A percentile compares a stretch with the other conserved stretches of the same genome.
These are phyloP conservation scores for Drosophila ironensis DNA, from an alignment of 1,140 invertebrate genomes.

Conservation along the genomic window DNA sequence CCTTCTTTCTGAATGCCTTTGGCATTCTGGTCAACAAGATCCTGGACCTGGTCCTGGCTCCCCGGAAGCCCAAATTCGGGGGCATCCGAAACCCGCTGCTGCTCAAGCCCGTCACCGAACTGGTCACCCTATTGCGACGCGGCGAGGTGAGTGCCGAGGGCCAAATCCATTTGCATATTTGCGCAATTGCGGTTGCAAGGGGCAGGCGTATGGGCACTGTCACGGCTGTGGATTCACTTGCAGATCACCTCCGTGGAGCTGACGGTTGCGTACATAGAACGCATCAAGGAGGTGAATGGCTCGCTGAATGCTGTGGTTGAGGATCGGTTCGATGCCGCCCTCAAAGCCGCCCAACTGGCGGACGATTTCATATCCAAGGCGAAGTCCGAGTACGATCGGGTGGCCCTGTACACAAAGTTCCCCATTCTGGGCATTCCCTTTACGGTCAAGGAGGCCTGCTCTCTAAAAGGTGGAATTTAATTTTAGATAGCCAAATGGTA, in stretches of 20 bases:
- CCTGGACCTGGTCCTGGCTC: conserved; percentile 18
- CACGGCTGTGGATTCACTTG: not conserved
- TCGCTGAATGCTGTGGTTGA: conserved; percentile 89
- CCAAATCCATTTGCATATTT: conserved; percentile 9
- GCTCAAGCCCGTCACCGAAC: conserved; percentile 52
- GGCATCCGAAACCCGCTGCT: conserved; percentile 52
- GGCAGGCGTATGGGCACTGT: too few relatives aligned
- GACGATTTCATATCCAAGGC: conserved; percentile 82
- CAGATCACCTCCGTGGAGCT: conserved; percentile 86
- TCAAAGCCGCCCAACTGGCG: conserved; percentile 86
- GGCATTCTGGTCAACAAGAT: conserved; percentile 41
- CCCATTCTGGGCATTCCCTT: conserved; percentile 91
- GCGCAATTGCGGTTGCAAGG: conserved; percentile 7
- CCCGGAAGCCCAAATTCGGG: conserved; percentile 37
- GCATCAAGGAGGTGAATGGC: conserved; percentile 88
- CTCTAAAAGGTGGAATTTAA: conserved; percentile 83
- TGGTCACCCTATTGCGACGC: conserved; percentile 51
- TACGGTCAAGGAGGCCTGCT: conserved; percentile 89
- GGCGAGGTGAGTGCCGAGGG: conserved; percentile 48
- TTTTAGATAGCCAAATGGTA: not conserved
- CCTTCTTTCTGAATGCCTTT: conserved; percentile 41
- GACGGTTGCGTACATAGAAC: conserved; percentile 86
- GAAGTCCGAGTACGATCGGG: conserved; percentile 79
- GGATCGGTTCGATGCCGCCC: conserved; percentile 86
- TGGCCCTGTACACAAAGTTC: conserved; percentile 83